Conservation (phyloP, 2,113 vertebrate species). For the Morone chrysops region DNA sequence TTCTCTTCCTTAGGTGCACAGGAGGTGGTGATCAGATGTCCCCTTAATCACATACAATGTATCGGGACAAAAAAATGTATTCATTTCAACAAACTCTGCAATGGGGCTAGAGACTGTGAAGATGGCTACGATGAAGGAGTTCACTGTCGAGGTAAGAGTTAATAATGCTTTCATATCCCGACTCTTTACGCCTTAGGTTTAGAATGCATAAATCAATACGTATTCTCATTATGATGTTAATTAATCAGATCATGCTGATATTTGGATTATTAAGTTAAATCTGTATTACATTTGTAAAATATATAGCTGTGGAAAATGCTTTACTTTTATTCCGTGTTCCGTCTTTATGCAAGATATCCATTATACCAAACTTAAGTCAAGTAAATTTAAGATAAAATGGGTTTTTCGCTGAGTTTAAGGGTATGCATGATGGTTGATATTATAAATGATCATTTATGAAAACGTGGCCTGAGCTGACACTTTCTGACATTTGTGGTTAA, state of each 20-base stretch:
- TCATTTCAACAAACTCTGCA: slow-evolving; percentile 94
- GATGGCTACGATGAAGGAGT: slow-evolving; percentile 94
- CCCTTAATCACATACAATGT: slow-evolving; percentile 91
- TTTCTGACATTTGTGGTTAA: slow-evolving; percentile 20
- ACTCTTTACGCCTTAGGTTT: slow-evolving; percentile 39
- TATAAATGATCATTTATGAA: neutral
- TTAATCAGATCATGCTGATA: slow-evolving; percentile 45
- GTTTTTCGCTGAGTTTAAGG: neutral
- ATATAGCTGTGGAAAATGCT: slow-evolving; percentile 35
- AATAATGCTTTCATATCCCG: neutral
- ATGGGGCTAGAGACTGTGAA: slow-evolving; percentile 91
- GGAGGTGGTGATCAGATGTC: slow-evolving; percentile 89
- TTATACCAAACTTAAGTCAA: slow-evolving; percentile 14
- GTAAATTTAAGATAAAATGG: slow-evolving; percentile 11
- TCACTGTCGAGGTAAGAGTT: slow-evolving; percentile 92
- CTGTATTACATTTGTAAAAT: slow-evolving; percentile 42
- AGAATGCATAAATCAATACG: slow-evolving; percentile 49
- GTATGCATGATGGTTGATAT: neutral
- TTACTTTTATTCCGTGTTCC: slow-evolving; percentile 16
- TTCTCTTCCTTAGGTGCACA: slow-evolving; percentile 85
- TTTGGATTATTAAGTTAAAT: slow-evolving; percentile 54
- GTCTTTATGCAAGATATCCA: slow-evolving; percentile 30
- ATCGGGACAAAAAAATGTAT: slow-evolving; percentile 90
- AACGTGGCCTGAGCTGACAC: neutral
- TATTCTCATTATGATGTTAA: slow-evolving; percentile 52